Evolutionary conservation across 2,113 vertebrate species (phyloP).

Genomic region (Mesoclemmys tuberculata): DNA sequence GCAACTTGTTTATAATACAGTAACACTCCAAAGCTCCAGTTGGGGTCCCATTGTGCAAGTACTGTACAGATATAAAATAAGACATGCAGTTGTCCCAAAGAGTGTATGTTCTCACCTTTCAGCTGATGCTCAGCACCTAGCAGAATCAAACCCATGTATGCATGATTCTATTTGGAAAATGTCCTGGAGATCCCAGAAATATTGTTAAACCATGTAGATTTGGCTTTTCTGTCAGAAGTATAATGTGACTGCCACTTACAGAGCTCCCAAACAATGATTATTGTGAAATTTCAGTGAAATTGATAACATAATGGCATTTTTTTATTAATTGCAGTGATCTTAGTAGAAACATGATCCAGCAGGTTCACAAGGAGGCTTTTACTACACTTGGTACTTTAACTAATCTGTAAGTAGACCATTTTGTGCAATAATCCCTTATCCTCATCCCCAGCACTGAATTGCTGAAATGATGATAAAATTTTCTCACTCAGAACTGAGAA

Average conservation of each 20-base stretch:
- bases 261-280: neutral
- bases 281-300: neutral
- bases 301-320: slow-evolving; percentile 22
- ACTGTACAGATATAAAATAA: neutral
- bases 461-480: neutral
- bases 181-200: neutral
- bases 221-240: slow-evolving; percentile 8
- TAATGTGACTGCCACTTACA: neutral
- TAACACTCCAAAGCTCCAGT: neutral
- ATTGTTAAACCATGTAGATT: neutral
- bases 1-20: neutral
- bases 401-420: slow-evolving; percentile 90
- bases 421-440: neutral
- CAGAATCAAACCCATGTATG: neutral
- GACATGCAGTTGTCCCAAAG: neutral
- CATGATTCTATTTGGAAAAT: neutral
- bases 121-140: neutral
- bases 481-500: neutral
- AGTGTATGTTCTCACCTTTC: neutral
- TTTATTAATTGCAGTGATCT: slow-evolving; percentile 86
- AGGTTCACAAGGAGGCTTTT: slow-evolving; percentile 91
- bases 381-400: slow-evolving; percentile 84
- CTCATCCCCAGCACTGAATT: neutral
- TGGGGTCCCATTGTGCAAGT: neutral
- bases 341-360: slow-evolving; percentile 90